phyloP scores from a whole-genome alignment of 2,888 invertebrate species.

The Nezara viridula region DNA sequence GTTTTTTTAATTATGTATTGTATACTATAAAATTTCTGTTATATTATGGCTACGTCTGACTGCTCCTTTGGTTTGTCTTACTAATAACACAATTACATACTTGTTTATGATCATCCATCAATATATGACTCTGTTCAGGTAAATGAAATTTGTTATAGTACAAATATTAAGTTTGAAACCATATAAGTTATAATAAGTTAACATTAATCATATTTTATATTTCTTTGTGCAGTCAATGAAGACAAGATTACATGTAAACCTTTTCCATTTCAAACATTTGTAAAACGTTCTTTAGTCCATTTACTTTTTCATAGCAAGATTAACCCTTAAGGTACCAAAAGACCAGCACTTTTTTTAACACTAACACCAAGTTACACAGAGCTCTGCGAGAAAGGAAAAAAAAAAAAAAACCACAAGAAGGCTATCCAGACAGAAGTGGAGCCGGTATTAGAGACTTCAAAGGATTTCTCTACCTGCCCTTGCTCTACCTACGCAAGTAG shows the following conservation, averaged over 20 bases:
- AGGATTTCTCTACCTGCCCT: neutral
- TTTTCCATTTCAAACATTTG: neutral
- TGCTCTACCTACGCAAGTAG: too few relatives aligned
- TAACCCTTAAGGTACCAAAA: neutral
- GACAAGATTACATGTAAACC: neutral
- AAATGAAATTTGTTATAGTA: too few relatives aligned
- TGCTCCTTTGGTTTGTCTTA: too few relatives aligned
- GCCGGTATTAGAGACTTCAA: neutral
- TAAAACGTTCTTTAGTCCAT: neutral
- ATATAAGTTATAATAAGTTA: too few relatives aligned
- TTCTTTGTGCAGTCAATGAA: neutral
- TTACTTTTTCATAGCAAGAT: conserved; percentile 4
- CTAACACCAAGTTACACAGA: conserved; percentile 14
- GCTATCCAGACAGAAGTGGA: neutral
- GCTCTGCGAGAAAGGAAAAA: neutral
- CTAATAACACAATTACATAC: too few relatives aligned
- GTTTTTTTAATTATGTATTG: too few relatives aligned
- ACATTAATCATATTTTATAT: too few relatives aligned
- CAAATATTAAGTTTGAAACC: too few relatives aligned
- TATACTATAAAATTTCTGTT: too few relatives aligned
- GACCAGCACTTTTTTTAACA: neutral
- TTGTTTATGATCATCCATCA: too few relatives aligned
- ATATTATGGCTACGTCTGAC: too few relatives aligned
- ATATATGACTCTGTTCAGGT: too few relatives aligned
- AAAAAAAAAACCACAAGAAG: neutral